Conservation (phyloP, 1,140 invertebrate genomes). For the Anastatus disparis region DNA sequence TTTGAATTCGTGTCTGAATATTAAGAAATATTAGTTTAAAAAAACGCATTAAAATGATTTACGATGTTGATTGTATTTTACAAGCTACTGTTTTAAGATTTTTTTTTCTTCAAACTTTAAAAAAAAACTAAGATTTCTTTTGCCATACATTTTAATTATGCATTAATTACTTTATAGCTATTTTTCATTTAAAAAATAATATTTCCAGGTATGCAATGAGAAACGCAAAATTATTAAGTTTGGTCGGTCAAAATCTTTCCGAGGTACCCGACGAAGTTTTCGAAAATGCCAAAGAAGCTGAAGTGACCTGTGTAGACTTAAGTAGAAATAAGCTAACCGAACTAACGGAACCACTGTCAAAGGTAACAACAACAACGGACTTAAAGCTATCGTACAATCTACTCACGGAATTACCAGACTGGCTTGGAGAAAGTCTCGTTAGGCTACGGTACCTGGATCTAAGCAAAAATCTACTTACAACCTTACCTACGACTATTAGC, state of each 20-base stretch:
- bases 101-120: too few species aligned
- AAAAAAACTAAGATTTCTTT: too few species aligned
- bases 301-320: conserved; percentile 81
- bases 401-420: conserved; percentile 72
- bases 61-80: too few species aligned
- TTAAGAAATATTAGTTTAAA: too few species aligned
- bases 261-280: conserved; percentile 78
- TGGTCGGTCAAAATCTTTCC: conserved; percentile 73
- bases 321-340: conserved; percentile 80
- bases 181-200: too few species aligned
- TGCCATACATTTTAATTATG: too few species aligned
- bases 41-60: too few species aligned
- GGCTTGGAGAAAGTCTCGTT: conserved; percentile 72
- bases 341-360: conserved; percentile 72
- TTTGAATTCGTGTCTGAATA: too few species aligned
- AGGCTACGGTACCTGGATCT: conserved; percentile 80
- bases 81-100: too few species aligned
- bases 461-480: conserved; percentile 78
- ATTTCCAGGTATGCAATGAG: conserved; percentile 75
- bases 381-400: conserved; percentile 77
- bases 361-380: conserved; percentile 71
- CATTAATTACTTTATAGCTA: too few species aligned
- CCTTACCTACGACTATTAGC: conserved; percentile 76
- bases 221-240: conserved; percentile 76
- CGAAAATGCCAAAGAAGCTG: conserved; percentile 74